These are phyloP conservation scores for Poecilia picta DNA, from an alignment of 2,797 vertebrate species.

Conservation along the genomic window DNA sequence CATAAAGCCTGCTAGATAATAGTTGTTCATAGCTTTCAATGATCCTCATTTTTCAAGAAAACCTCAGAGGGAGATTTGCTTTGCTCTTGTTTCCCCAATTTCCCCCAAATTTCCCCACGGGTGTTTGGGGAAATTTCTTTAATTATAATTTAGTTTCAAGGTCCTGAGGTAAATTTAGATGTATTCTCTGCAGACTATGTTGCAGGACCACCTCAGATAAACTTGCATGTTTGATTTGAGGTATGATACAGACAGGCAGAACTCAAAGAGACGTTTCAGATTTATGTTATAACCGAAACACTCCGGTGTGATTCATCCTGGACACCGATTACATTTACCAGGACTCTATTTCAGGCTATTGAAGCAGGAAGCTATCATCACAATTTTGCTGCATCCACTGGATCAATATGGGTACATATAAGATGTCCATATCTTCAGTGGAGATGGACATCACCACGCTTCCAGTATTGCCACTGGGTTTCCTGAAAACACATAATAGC, in stretches of 20 bases:
- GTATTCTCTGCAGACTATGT: constrained; percentile 19
- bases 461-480: background rate
- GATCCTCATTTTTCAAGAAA: constrained; percentile 68
- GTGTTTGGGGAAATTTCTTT: constrained; percentile 61
- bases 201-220: constrained; percentile 30
- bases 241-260: constrained; percentile 12
- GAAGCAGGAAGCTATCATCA: constrained; percentile 13
- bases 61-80: constrained; percentile 54
- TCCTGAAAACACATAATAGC: background rate
- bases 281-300: background rate
- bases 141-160: constrained; percentile 48
- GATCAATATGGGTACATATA: constrained; percentile 9
- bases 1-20: constrained; percentile 42
- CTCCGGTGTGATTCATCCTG: background rate
- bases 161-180: constrained; percentile 41
- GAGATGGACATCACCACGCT: background rate
- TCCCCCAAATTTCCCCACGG: too few relatives aligned
- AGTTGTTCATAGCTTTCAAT: constrained; percentile 53
- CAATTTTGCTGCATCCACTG: constrained; percentile 10
- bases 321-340: constrained; percentile 12
- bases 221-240: constrained; percentile 14
- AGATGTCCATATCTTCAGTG: constrained; percentile 3
- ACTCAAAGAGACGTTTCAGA: constrained; percentile 7
- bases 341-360: constrained; percentile 23
- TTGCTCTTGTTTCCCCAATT: constrained; percentile 48